Evolutionary conservation across 1,140 invertebrate genomes (phyloP).

Genomic region (Drosophila paulistorum): DNA sequence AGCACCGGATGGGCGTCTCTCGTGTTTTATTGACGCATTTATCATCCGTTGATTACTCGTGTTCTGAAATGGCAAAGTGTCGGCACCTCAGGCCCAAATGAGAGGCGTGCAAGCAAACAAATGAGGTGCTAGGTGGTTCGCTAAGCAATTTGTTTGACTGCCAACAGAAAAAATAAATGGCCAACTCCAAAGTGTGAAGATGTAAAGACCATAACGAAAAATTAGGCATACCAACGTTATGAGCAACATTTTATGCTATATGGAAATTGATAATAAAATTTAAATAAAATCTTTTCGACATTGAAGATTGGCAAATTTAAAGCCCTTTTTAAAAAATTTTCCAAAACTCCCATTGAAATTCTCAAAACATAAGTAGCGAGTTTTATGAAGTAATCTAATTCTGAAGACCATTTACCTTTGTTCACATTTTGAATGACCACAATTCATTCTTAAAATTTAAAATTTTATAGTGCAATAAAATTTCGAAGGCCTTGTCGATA

Average conservation of each 20-base stretch:
- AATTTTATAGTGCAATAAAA: no score
- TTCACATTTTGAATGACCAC: no score
- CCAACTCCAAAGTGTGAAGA: constrained; percentile 14
- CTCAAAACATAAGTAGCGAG: no score
- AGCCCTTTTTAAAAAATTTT: no score
- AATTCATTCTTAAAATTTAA: no score
- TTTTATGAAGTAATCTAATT: no score
- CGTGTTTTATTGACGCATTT: constrained; percentile 64
- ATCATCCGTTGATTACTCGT: constrained; percentile 69
- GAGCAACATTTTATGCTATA: background rate
- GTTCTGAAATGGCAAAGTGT: constrained; percentile 38
- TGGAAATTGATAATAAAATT: background rate
- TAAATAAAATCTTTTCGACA: background rate
- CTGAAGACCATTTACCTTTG: no score
- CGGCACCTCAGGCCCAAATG: constrained; percentile 8
- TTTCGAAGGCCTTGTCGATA: no score
- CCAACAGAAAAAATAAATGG: constrained; percentile 45
- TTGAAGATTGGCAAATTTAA: no score
- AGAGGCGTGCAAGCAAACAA: constrained; percentile 28
- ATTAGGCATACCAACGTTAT: background rate
- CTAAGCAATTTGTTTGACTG: constrained; percentile 53
- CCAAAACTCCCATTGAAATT: no score
- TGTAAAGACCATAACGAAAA: background rate
- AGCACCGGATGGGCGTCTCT: constrained; percentile 64
- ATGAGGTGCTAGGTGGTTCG: constrained; percentile 65